Evolutionary conservation across 2,113 vertebrate genomes (phyloP), one percentile per base, ranked within the genome.

Genomic region (Hippolais icterina): DNA sequence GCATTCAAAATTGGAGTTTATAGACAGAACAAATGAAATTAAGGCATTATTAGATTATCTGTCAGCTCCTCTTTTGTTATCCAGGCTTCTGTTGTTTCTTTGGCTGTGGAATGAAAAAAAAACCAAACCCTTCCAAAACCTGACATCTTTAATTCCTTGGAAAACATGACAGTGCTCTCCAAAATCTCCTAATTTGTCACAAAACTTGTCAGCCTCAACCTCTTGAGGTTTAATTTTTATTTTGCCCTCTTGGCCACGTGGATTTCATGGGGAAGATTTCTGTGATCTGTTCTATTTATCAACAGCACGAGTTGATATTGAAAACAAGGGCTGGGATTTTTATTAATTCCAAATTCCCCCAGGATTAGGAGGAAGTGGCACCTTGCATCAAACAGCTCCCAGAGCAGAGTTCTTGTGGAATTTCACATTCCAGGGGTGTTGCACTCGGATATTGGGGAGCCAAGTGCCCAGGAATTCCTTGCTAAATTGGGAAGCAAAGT

Each of bases 401-500:
- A 10, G 14, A 79, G 68, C 44, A 44, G n/a, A 83, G 6, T 52
- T 87, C 60, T 46, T 29, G 6, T 91, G 90, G 74, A 68, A 79
- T 95, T 81, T 57, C 14, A 5, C 81, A 93, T 96, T 90, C 94
- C 84, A 31, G 12, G 65, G 33, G 80, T 13, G 57, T 71, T 94
- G 85, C 86, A 68, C 27, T 92, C 12, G 25, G 88, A 86, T 87
- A 12, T 2, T 35, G 71, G 89, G 93, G 50, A 95, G 79, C 83
- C 85, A 93, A 86, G 27, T 19, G 27, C 78, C 66, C 66, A 35
- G 59, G 79, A 78, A 81, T 94, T 90, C 68, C 57, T 31, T 79
- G 80, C 90, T 96, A 60, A 82, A 81, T 85, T 66, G 72, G 76
- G 89, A 47, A 79, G 83, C 60, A 37, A 4, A 21, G 12, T 57